Percentiles rank a stretch among this genome's conserved stretches.
These are phyloP conservation scores for Aphidius colemani DNA, from an alignment of 2,888 invertebrate species.

Conservation along the genomic window DNA sequence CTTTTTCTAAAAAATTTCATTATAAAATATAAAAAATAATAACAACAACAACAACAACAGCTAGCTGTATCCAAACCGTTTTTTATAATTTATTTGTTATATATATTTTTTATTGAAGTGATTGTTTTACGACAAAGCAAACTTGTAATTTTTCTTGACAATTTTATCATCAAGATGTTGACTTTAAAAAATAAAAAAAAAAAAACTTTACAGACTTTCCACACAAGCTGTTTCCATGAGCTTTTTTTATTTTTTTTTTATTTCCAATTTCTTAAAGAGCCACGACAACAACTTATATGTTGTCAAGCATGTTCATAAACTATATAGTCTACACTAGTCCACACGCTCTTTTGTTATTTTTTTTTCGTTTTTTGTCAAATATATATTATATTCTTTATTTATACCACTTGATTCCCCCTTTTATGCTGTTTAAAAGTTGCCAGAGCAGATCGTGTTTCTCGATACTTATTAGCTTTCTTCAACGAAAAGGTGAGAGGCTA, in stretches of 20 bases:
- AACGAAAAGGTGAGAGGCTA: constrained; percentile 20
- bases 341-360: constrained; percentile 14
- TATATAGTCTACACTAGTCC: constrained; percentile 37
- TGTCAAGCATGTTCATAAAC: constrained; percentile 60
- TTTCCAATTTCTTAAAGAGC: constrained; percentile 61
- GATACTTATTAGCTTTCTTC: constrained; percentile 56
- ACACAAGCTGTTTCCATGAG: constrained; percentile 58
- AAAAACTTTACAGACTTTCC: constrained; percentile 57
- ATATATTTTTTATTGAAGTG: background rate
- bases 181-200: constrained; percentile 25
- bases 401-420: constrained; percentile 36
- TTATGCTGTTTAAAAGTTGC: constrained; percentile 49
- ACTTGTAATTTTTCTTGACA: background rate
- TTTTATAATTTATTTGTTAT: background rate
- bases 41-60: too few relatives aligned
- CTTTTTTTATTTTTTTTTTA: constrained; percentile 40
- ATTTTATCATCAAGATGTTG: background rate
- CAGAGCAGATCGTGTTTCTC: constrained; percentile 48
- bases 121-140: background rate
- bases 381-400: constrained; percentile 13
- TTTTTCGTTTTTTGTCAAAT: constrained; percentile 17
- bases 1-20: too few relatives aligned
- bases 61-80: background rate
- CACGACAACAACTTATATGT: constrained; percentile 58
- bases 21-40: too few relatives aligned